Conservation (phyloP, 1,140 invertebrate genomes). For the Chelonus insularis region DNA sequence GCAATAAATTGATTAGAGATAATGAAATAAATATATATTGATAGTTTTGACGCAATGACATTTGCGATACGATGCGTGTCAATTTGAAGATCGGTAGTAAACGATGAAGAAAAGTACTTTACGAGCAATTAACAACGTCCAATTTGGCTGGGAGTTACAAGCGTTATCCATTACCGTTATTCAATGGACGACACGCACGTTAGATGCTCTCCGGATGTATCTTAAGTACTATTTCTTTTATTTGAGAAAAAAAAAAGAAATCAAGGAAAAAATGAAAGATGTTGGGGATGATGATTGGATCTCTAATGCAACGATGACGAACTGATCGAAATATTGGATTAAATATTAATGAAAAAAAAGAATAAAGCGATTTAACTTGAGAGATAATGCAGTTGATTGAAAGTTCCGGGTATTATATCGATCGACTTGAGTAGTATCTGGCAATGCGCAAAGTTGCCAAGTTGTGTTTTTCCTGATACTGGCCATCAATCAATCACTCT, state of each 20-base stretch:
- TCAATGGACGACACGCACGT: conserved; percentile 25
- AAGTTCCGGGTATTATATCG: conserved; percentile 11
- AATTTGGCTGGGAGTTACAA: conserved; percentile 28
- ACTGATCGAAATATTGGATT: background rate
- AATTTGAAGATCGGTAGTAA: conserved; percentile 7
- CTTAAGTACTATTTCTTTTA: too few species aligned
- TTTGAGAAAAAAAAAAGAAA: too few species aligned
- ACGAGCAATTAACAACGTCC: conserved; percentile 28
- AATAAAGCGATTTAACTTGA: background rate
- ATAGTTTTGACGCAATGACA: background rate
- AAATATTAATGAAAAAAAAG: conserved; percentile 26
- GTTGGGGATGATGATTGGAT: too few species aligned
- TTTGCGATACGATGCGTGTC: background rate
- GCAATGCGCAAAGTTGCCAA: conserved; percentile 6
- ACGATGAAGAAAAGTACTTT: conserved; percentile 24
- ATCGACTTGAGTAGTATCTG: background rate
- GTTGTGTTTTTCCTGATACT: conserved; percentile 23
- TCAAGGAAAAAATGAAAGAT: too few species aligned
- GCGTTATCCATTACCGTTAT: conserved; percentile 32
- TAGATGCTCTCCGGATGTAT: conserved; percentile 17
- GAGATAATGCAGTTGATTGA: background rate
- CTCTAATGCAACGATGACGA: background rate
- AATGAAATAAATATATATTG: background rate
- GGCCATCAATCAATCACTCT: conserved; percentile 37
- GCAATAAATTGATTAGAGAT: background rate